A percentile compares a stretch with the other conserved stretches of the same genome.
Evolutionary conservation across 1,140 invertebrate species (phyloP).

Genomic region (Cepaea nemoralis): DNA sequence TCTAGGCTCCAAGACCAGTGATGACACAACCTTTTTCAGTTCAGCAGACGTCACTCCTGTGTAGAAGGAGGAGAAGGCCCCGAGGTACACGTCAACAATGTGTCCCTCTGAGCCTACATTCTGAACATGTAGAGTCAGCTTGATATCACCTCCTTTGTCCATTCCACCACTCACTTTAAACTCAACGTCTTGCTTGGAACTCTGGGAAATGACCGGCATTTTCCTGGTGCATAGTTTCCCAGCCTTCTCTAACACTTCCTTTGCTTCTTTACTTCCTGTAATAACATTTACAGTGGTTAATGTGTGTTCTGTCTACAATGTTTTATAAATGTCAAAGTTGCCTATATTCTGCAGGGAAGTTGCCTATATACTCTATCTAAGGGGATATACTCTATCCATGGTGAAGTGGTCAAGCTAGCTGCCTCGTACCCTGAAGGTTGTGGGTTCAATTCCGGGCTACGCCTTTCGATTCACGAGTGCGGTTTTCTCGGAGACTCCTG

Average conservation of each 20-base stretch:
- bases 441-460: no score
- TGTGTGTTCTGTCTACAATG: neutral
- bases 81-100: conserved; percentile 57
- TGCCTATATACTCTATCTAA: no score
- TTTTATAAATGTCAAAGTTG: neutral
- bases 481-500: no score
- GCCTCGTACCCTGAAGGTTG: no score
- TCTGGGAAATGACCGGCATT: conserved; percentile 31
- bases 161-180: conserved; percentile 55
- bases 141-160: conserved; percentile 56
- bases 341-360: no score
- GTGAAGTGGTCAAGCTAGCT: no score
- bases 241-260: conserved; percentile 49
- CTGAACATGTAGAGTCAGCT: conserved; percentile 52
- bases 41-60: conserved; percentile 61
- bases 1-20: conserved; percentile 55
- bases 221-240: conserved; percentile 48
- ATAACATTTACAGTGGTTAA: neutral
- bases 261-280: conserved; percentile 53
- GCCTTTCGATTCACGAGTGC: no score
- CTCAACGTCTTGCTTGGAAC: conserved; percentile 51
- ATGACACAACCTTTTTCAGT: conserved; percentile 52
- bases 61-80: conserved; percentile 57
- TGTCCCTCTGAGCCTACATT: conserved; percentile 55
- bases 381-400: no score